phyloP scores from a whole-genome alignment of 2,888 invertebrate genomes.

The Hirtodrosophila alboralis region DNA sequence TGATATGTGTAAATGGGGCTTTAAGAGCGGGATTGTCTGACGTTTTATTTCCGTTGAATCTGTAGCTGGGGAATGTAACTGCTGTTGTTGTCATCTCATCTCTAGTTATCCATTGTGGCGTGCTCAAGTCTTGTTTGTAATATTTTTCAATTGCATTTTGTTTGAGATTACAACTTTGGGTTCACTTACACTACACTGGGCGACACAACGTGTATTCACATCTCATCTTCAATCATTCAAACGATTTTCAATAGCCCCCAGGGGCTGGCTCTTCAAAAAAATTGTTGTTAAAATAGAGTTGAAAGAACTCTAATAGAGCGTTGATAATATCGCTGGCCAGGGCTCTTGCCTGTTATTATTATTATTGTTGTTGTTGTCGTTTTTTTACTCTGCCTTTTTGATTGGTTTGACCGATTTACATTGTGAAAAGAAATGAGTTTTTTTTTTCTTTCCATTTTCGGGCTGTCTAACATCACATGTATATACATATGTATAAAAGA shows the following conservation, averaged over 20 bases:
- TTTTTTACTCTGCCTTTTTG: constrained; percentile 49
- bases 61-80: too few relatives aligned
- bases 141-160: constrained; percentile 62
- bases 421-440: constrained; percentile 73
- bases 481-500: constrained; percentile 13
- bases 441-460: constrained; percentile 27
- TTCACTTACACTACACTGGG: constrained; percentile 35
- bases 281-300: constrained; percentile 54
- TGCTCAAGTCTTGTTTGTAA: constrained; percentile 64
- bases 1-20: constrained; percentile 6
- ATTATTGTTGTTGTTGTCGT: constrained; percentile 21
- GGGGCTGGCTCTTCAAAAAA: constrained; percentile 25
- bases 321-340: constrained; percentile 51
- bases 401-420: constrained; percentile 78
- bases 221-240: constrained; percentile 17
- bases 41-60: constrained; percentile 35
- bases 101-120: constrained; percentile 50
- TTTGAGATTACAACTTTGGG: constrained; percentile 29
- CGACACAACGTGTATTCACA: constrained; percentile 35
- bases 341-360: constrained; percentile 15
- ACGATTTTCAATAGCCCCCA: constrained; percentile 44
- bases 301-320: constrained; percentile 67
- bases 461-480: constrained; percentile 28
- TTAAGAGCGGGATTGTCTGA: constrained; percentile 35
- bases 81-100: constrained; percentile 23